Percentiles rank a stretch among this genome's conserved stretches.
phyloP scores from a whole-genome alignment of 2,113 vertebrate genomes.

The Pterocles orientalis region DNA sequence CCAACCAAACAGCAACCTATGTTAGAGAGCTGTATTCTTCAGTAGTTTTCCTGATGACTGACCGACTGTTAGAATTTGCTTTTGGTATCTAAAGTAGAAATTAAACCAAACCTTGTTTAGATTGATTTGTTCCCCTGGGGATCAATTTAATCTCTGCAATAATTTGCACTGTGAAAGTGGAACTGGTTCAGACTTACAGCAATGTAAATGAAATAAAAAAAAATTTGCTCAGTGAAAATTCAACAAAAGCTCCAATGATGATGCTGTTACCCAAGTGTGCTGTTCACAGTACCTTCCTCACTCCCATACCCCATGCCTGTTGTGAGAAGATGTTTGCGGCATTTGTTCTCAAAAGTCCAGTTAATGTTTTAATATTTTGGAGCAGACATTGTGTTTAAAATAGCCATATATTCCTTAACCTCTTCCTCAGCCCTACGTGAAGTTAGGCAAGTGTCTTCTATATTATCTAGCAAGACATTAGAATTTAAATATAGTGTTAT shows the following conservation, averaged over 20 bases:
- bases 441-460: neutral
- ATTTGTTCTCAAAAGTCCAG: neutral
- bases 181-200: neutral
- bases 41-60: neutral
- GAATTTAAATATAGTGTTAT: neutral
- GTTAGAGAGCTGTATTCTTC: neutral
- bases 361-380: neutral
- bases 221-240: neutral
- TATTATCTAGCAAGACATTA: neutral
- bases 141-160: neutral
- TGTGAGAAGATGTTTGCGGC: neutral
- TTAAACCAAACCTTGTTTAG: neutral
- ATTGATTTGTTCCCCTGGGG: neutral
- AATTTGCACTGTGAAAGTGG: neutral
- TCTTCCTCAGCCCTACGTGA: neutral
- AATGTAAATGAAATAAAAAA: neutral
- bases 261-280: neutral
- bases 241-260: neutral
- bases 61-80: neutral
- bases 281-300: neutral
- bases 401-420: neutral
- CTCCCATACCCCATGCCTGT: neutral
- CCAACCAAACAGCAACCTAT: neutral
- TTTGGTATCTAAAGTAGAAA: neutral
- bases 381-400: conserved; percentile 10